phyloP scores from a whole-genome alignment of 1,140 invertebrate genomes.

The Conopomorpha cramerella region DNA sequence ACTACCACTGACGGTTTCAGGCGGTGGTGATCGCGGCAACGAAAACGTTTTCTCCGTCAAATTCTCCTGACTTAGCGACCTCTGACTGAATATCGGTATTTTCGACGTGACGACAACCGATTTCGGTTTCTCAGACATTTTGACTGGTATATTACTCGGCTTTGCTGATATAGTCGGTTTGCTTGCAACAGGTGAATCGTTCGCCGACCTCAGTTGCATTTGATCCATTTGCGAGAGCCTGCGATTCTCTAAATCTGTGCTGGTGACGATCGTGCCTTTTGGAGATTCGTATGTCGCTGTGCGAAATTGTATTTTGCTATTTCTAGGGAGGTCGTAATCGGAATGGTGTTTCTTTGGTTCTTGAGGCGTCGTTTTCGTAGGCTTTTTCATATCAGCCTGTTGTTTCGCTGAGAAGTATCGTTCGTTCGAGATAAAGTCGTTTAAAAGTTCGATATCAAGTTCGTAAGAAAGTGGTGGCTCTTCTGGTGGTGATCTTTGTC shows the following conservation, averaged over 20 bases:
- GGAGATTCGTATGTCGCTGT: conserved; percentile 64
- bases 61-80: conserved; percentile 55
- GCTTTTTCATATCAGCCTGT: conserved; percentile 31
- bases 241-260: conserved; percentile 46
- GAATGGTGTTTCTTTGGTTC: conserved; percentile 54
- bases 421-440: conserved; percentile 54
- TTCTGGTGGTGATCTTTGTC: conserved; percentile 31
- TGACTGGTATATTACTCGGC: conserved; percentile 44
- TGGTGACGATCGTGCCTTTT: conserved; percentile 46
- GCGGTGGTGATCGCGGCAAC: conserved; percentile 37
- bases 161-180: conserved; percentile 46
- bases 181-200: conserved; percentile 18
- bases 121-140: conserved; percentile 26
- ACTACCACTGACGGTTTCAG: conserved; percentile 34
- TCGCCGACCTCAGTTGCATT: conserved; percentile 26
- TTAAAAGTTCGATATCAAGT: conserved; percentile 42
- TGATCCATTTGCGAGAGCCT: conserved; percentile 54
- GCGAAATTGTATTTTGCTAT: conserved; percentile 63
- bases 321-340: conserved; percentile 53
- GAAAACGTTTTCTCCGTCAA: conserved; percentile 42
- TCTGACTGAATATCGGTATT: conserved; percentile 54
- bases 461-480: conserved; percentile 43
- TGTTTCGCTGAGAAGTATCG: conserved; percentile 45
- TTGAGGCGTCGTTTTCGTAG: conserved; percentile 29
- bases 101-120: conserved; percentile 43